Percentiles rank a stretch among this genome's conserved stretches.
These are phyloP conservation scores for Oconnorella tubifera DNA, from an alignment of 2,888 invertebrate species.

Conservation along the genomic window DNA sequence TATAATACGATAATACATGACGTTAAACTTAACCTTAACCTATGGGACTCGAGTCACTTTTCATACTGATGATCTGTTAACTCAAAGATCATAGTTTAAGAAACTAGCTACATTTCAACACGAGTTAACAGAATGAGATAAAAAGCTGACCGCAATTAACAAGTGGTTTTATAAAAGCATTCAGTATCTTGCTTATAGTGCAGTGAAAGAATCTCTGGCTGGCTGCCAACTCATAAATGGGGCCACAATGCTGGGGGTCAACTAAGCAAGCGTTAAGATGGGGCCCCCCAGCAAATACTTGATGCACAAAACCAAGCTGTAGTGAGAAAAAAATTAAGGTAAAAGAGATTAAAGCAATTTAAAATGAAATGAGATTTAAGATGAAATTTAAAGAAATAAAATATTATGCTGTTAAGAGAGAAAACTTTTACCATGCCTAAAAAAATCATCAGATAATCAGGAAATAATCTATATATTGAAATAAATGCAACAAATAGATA, in stretches of 20 bases:
- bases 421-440: too few species aligned
- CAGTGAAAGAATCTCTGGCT: slow-evolving; percentile 46
- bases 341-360: too few species aligned
- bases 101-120: too few species aligned
- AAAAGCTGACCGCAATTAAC: slow-evolving; percentile 8
- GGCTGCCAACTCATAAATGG: slow-evolving; percentile 49
- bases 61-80: too few species aligned
- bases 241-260: slow-evolving; percentile 28
- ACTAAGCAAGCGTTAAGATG: slow-evolving; percentile 43
- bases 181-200: slow-evolving; percentile 42
- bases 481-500: too few species aligned
- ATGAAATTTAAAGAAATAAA: too few species aligned
- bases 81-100: too few species aligned
- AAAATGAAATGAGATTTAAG: not conserved
- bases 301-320: slow-evolving; percentile 47
- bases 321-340: slow-evolving; percentile 1
- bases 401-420: too few species aligned
- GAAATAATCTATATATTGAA: too few species aligned
- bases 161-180: slow-evolving; percentile 45
- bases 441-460: too few species aligned
- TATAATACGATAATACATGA: not conserved
- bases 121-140: too few species aligned
- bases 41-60: too few species aligned
- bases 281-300: slow-evolving; percentile 50
- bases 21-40: not conserved